Conservation (phyloP, 2,113 vertebrate species). For the Hypomesus transpacificus region DNA sequence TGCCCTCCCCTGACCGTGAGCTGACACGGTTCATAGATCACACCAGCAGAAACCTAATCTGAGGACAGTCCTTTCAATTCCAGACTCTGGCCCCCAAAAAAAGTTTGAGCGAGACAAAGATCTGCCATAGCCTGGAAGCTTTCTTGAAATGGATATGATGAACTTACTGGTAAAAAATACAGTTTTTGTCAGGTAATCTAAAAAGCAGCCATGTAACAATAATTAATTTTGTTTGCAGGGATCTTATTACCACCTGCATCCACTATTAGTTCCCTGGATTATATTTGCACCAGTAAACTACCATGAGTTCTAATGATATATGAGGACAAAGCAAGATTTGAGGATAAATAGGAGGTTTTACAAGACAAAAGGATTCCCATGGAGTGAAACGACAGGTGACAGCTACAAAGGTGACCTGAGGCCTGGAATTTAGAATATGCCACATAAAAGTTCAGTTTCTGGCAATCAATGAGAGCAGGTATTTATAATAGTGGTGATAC, state of each 20-base stretch:
- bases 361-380: conserved; percentile 46
- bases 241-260: conserved; percentile 53
- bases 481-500: too few relatives aligned
- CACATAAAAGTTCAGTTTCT: too few relatives aligned
- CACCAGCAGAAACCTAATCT: conserved; percentile 63
- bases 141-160: too few relatives aligned
- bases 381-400: conserved; percentile 38
- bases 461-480: too few relatives aligned
- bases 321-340: neutral
- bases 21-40: conserved; percentile 58
- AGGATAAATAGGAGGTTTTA: conserved; percentile 11
- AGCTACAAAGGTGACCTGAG: conserved; percentile 37
- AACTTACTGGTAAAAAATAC: neutral
- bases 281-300: conserved; percentile 48
- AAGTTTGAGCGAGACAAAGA: conserved; percentile 12
- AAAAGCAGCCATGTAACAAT: conserved; percentile 33
- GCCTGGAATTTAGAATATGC: neutral
- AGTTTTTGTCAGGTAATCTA: conserved; percentile 51
- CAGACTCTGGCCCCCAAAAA: conserved; percentile 24
- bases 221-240: conserved; percentile 57
- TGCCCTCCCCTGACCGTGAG: conserved; percentile 39
- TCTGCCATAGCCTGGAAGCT: too few relatives aligned
- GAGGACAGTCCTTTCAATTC: conserved; percentile 57
- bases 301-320: neutral
- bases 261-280: conserved; percentile 59